Percentiles rank a stretch among this genome's conserved stretches.
Conservation (phyloP, 30 jellyfish, hydroid and myxozoan species). For the Phacellophora camtschatica region DNA sequence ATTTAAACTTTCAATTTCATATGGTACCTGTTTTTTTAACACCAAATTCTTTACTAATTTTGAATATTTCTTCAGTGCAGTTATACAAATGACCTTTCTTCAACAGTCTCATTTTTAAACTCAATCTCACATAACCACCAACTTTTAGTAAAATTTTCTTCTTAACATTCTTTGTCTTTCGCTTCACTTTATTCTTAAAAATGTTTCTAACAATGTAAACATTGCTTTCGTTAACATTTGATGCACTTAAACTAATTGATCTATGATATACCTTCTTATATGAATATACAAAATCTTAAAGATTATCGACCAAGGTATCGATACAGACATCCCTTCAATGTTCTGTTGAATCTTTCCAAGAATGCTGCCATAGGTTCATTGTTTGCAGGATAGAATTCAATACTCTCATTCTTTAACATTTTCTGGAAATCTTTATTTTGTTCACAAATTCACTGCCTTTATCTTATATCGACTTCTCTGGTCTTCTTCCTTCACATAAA, state of each 20-base stretch:
- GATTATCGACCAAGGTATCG: constrained; percentile 9
- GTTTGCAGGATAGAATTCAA: constrained; percentile 8
- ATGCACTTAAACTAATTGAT: too few species aligned
- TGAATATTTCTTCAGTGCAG: constrained; percentile 50
- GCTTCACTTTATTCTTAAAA: constrained; percentile 21
- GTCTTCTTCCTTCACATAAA: constrained; percentile 11
- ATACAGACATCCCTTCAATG: constrained; percentile 30
- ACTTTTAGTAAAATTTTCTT: not conserved
- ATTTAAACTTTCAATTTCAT: constrained; percentile 14
- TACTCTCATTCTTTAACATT: not conserved
- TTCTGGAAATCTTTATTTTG: not conserved
- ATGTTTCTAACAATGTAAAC: too few species aligned
- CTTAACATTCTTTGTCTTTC: not conserved
- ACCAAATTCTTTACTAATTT: not conserved
- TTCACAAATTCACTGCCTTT: constrained; percentile 35
- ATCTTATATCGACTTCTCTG: constrained; percentile 8
- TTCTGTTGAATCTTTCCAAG: constrained; percentile 49
- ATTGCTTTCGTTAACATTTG: too few species aligned
- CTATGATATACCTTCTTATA: too few species aligned
- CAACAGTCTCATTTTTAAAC: constrained; percentile 17
- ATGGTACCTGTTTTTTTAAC: not conserved
- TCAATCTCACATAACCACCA: constrained; percentile 40
- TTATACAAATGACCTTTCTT: constrained; percentile 32
- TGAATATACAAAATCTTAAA: not conserved
- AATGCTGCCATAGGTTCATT: constrained; percentile 28